Evolutionary conservation across 2,113 vertebrate genomes (phyloP).

Genomic region (Coracopsis vasa): DNA sequence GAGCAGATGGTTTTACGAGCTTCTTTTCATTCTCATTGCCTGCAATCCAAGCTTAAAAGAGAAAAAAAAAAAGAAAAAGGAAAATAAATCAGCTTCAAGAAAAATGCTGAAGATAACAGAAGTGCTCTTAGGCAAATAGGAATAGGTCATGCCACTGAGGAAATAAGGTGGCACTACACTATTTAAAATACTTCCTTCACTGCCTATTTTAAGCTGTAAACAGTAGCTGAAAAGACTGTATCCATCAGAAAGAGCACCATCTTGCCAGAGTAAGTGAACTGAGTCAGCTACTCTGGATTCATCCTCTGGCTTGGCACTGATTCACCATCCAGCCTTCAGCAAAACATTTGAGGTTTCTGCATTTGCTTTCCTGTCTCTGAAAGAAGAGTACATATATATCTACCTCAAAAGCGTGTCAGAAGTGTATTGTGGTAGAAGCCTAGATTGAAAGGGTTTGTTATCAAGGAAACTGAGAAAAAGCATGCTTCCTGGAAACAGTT

Average conservation of each 20-base stretch:
- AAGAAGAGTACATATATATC: neutral
- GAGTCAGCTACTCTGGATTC: neutral
- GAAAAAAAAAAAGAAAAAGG: neutral
- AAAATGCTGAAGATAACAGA: neutral
- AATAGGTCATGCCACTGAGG: neutral
- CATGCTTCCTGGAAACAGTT: neutral
- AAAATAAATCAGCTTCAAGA: neutral
- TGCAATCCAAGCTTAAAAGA: neutral
- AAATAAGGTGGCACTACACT: neutral
- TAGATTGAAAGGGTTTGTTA: neutral
- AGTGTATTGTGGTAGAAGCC: neutral
- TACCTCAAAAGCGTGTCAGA: neutral
- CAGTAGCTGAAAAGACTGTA: neutral
- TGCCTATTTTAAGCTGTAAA: neutral
- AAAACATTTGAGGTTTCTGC: neutral
- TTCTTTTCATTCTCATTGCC: neutral
- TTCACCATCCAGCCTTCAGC: neutral
- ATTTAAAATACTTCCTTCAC: neutral
- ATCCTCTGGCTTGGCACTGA: neutral
- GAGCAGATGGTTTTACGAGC: neutral
- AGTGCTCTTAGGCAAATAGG: neutral
- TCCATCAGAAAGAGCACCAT: neutral
- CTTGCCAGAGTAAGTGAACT: neutral
- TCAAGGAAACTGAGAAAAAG: neutral
- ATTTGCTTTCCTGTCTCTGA: neutral